Evolutionary conservation across 37 sponge, comb jelly and placozoan species (phyloP).

Genomic region (Oscarella lobularis): DNA sequence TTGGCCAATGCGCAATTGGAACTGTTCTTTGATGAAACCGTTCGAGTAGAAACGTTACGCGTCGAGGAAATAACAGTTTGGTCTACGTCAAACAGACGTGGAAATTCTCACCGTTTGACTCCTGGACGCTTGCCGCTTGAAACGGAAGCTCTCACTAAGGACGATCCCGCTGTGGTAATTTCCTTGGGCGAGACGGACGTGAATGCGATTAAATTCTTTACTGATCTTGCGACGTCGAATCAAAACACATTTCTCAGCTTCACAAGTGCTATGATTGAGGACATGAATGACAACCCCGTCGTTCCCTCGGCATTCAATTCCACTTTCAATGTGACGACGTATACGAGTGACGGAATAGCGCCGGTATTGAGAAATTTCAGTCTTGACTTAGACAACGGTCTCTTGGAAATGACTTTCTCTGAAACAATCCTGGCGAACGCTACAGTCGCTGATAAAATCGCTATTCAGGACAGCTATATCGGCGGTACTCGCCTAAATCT

Average conservation of each 20-base stretch:
- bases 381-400: constrained; percentile 59
- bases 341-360: constrained; percentile 26
- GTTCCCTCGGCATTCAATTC: not conserved
- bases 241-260: constrained; percentile 56
- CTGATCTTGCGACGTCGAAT: constrained; percentile 31
- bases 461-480: constrained; percentile 20
- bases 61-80: not conserved
- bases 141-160: constrained; percentile 33
- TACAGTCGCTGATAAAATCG: constrained; percentile 17
- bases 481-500: not conserved
- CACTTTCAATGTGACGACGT: constrained; percentile 27
- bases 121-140: constrained; percentile 34
- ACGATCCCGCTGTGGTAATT: constrained; percentile 46
- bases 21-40: not conserved
- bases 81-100: not conserved
- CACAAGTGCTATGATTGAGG: constrained; percentile 22
- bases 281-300: constrained; percentile 74
- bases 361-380: constrained; percentile 33
- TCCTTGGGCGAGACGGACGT: constrained; percentile 49
- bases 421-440: constrained; percentile 48
- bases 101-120: constrained; percentile 11
- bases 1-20: not conserved
- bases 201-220: constrained; percentile 67
- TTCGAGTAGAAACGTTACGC: not conserved
- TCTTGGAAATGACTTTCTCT: constrained; percentile 47